A percentile compares a stretch with the other conserved stretches of the same genome.
These are phyloP conservation scores for Gymnobelideus leadbeateri DNA, from an alignment of 2,113 vertebrate species.

Conservation along the genomic window DNA sequence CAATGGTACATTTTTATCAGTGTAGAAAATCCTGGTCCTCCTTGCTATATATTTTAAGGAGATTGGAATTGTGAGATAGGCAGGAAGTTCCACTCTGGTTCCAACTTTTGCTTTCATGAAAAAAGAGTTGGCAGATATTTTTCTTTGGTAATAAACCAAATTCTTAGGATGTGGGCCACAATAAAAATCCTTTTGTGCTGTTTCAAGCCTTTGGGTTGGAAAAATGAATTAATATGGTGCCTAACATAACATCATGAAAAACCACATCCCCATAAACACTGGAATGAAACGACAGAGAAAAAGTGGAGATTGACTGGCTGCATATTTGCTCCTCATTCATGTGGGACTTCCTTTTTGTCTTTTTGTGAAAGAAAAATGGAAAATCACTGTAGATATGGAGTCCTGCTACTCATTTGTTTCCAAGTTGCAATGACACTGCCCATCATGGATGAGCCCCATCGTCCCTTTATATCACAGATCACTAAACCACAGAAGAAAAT, in stretches of 20 bases:
- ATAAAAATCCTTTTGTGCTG: slow-evolving; percentile 31
- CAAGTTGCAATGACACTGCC: neutral
- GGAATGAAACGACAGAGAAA: neutral
- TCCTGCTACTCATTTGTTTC: neutral
- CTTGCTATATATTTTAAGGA: slow-evolving; percentile 69
- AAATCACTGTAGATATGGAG: neutral
- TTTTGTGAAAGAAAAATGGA: neutral
- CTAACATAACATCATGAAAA: neutral
- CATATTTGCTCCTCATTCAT: neutral
- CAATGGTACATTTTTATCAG: neutral
- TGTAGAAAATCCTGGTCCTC: slow-evolving; percentile 26
- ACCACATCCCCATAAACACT: neutral
- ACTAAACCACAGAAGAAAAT: neutral
- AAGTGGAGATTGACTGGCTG: neutral
- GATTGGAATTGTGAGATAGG: slow-evolving; percentile 68
- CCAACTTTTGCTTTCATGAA: slow-evolving; percentile 69
- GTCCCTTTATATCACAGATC: neutral
- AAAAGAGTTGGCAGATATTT: slow-evolving; percentile 73
- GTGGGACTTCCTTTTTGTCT: neutral
- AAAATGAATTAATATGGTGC: neutral
- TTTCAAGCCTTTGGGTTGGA: neutral
- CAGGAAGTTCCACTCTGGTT: slow-evolving; percentile 68
- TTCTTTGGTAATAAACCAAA: slow-evolving; percentile 68
- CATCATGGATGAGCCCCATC: neutral
- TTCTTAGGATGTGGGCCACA: slow-evolving; percentile 67